Conservation (phyloP, 1,140 invertebrate genomes). For the Drosophila dunni region DNA sequence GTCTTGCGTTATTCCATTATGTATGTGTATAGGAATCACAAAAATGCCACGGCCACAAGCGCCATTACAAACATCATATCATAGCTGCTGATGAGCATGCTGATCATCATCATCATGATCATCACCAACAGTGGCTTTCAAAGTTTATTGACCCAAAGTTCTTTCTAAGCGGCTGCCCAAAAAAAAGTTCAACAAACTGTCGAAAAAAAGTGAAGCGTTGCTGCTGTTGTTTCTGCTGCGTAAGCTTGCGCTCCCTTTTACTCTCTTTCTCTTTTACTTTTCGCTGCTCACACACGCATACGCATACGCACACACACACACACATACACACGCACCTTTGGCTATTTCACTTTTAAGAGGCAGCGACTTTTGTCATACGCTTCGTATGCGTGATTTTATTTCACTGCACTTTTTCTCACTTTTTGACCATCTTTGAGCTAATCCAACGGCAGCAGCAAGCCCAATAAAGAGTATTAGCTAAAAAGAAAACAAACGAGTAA, state of each 20-base stretch:
- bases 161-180: slow-evolving; percentile 48
- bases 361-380: slow-evolving; percentile 52
- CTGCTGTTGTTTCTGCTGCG: slow-evolving; percentile 14
- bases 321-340: slow-evolving; percentile 18
- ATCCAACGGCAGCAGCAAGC: slow-evolving; percentile 23
- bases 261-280: slow-evolving; percentile 63
- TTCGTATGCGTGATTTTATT: slow-evolving; percentile 78
- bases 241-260: slow-evolving; percentile 51
- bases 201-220: slow-evolving; percentile 72
- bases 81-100: slow-evolving; percentile 38
- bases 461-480: too few species aligned
- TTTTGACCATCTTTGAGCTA: slow-evolving; percentile 46
- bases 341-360: slow-evolving; percentile 71
- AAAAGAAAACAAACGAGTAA: too few species aligned
- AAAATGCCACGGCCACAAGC: slow-evolving; percentile 56
- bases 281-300: slow-evolving; percentile 41
- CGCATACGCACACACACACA: slow-evolving; percentile 15
- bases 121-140: slow-evolving; percentile 52
- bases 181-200: slow-evolving; percentile 75
- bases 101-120: slow-evolving; percentile 38
- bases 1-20: slow-evolving; percentile 36
- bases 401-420: slow-evolving; percentile 42
- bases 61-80: slow-evolving; percentile 42
- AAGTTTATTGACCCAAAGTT: slow-evolving; percentile 77
- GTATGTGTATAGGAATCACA: slow-evolving; percentile 47